Conservation (phyloP, 2,113 vertebrate genomes). For the Triplophysa siluroides region DNA sequence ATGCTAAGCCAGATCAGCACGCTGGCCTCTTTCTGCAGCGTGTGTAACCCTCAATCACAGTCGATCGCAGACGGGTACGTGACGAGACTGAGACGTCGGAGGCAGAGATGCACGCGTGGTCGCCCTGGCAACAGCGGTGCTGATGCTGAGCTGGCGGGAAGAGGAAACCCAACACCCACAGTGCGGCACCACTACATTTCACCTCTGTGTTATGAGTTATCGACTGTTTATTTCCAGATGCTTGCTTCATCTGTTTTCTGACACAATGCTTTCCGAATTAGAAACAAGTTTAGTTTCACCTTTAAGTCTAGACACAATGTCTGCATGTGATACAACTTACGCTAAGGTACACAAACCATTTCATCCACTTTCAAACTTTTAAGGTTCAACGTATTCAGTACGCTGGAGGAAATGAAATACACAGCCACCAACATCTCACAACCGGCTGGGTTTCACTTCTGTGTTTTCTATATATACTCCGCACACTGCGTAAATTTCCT, state of each 20-base stretch:
- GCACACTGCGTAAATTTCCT: slow-evolving; percentile 34
- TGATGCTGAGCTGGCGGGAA: slow-evolving; percentile 28
- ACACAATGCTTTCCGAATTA: too few relatives aligned
- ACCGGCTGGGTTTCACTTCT: slow-evolving; percentile 58
- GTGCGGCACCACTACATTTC: background rate
- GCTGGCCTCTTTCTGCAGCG: slow-evolving; percentile 43
- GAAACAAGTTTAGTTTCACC: too few relatives aligned
- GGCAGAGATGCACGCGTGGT: background rate
- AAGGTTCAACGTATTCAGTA: too few relatives aligned
- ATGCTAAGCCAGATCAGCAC: slow-evolving; percentile 50
- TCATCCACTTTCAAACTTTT: background rate
- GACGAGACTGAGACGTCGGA: slow-evolving; percentile 42
- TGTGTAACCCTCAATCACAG: background rate
- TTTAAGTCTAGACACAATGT: too few relatives aligned
- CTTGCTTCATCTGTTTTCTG: background rate
- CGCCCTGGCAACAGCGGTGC: background rate
- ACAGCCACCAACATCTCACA: background rate
- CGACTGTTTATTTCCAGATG: background rate
- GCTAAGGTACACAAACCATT: background rate
- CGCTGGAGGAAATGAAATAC: background rate
- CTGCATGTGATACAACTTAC: too few relatives aligned
- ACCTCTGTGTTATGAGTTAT: background rate
- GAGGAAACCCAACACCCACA: slow-evolving; percentile 19
- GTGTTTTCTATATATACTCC: slow-evolving; percentile 54
- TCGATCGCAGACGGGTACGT: slow-evolving; percentile 11